These are phyloP conservation scores for Vespertilio murinus DNA, from an alignment of 2,797 vertebrate species.

Conservation along the genomic window DNA sequence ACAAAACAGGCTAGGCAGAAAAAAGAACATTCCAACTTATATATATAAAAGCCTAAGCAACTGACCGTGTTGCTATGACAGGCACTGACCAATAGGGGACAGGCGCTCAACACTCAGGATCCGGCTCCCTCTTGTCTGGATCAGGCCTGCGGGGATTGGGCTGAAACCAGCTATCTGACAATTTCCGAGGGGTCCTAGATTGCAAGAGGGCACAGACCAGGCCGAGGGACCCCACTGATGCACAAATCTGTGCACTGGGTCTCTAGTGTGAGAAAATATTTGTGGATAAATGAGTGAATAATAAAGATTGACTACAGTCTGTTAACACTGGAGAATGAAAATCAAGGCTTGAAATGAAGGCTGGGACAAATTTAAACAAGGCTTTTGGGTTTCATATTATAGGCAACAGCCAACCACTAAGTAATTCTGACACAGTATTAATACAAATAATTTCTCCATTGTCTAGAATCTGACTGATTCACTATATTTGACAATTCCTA, in stretches of 20 bases:
- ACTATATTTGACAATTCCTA: constrained; percentile 19
- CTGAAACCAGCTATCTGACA: no score
- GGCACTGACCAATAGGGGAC: no score
- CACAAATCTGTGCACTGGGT: no score
- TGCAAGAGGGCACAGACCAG: no score
- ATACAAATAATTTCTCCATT: constrained; percentile 19
- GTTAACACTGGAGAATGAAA: constrained; percentile 15
- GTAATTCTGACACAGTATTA: neutral
- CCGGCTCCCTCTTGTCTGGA: no score
- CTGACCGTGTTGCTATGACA: no score
- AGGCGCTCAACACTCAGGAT: no score
- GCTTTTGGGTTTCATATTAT: neutral
- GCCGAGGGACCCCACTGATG: no score
- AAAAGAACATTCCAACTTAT: neutral
- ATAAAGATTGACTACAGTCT: constrained; percentile 20
- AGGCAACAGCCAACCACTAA: neutral
- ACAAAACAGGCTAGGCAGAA: neutral
- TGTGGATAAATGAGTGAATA: constrained; percentile 21
- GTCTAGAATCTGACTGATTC: neutral
- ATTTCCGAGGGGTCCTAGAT: no score
- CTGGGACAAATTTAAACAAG: neutral
- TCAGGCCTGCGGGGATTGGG: no score
- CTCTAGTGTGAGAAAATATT: neutral
- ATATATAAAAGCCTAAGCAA: no score
- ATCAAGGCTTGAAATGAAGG: neutral